phyloP scores from a whole-genome alignment of 2,797 vertebrate species.

The Leptoclinus maculatus region DNA sequence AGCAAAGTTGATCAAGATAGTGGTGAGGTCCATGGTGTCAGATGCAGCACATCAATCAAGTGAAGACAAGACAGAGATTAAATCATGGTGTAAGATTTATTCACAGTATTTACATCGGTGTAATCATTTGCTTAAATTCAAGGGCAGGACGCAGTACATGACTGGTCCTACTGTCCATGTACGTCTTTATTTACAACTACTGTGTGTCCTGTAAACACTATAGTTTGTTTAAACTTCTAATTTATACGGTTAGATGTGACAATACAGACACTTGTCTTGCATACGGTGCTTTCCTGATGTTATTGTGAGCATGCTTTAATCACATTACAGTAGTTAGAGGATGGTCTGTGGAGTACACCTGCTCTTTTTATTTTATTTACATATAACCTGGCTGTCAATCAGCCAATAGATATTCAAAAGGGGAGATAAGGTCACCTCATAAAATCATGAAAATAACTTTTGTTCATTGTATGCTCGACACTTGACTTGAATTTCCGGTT shows the following conservation, averaged over 20 bases:
- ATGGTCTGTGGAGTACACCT: background rate
- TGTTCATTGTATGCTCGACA: background rate
- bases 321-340: background rate
- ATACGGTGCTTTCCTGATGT: no score
- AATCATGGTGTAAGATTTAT: conserved; percentile 16
- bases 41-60: conserved; percentile 8
- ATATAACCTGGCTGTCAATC: background rate
- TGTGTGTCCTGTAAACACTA: background rate
- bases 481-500: background rate
- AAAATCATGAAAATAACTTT: background rate
- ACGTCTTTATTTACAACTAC: background rate
- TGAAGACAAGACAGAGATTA: conserved; percentile 14
- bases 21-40: background rate
- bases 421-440: background rate
- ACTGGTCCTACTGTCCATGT: background rate
- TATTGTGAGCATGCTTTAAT: background rate
- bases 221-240: background rate
- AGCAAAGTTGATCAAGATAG: background rate
- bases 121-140: background rate
- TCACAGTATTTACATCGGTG: background rate
- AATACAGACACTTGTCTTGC: background rate
- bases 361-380: background rate
- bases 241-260: background rate
- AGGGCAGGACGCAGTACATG: background rate
- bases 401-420: conserved; percentile 11